Percentiles rank a stretch among this genome's conserved stretches.
Conservation (phyloP, 2,888 invertebrate genomes). For the Fragum sueziense region DNA sequence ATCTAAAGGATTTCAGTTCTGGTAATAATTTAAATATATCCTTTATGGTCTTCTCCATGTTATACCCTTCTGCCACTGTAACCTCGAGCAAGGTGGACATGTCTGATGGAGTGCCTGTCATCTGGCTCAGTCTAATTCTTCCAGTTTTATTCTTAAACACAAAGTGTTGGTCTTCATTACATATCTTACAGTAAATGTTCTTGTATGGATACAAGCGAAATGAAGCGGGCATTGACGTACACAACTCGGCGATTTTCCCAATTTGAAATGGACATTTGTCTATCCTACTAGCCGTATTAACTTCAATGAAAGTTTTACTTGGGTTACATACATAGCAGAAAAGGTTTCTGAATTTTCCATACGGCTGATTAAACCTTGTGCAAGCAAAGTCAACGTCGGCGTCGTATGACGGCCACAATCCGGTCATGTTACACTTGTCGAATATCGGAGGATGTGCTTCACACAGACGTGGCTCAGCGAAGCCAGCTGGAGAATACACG, state of each 20-base stretch:
- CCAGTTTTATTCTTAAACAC: background rate
- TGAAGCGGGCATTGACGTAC: background rate
- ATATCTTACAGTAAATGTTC: constrained; percentile 47
- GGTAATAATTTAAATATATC: no score
- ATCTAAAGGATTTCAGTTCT: no score
- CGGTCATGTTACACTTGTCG: constrained; percentile 43
- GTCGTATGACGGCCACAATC: constrained; percentile 44
- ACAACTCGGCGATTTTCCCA: background rate
- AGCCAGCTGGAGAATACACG: background rate
- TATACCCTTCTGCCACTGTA: background rate
- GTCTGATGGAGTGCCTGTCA: background rate
- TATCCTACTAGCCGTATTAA: background rate
- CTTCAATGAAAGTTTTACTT: constrained; percentile 8
- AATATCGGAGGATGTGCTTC: background rate
- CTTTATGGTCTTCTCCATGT: no score
- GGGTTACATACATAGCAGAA: constrained; percentile 40
- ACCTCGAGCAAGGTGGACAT: background rate
- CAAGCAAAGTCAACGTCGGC: constrained; percentile 48
- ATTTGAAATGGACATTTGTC: background rate
- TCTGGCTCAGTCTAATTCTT: background rate
- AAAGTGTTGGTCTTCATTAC: constrained; percentile 15
- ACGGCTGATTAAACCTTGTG: constrained; percentile 12
- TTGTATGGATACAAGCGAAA: constrained; percentile 24
- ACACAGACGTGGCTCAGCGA: background rate
- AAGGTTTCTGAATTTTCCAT: constrained; percentile 11